Conservation (phyloP, 2,888 invertebrate genomes). For the Vannuccia rotundouncinata region DNA sequence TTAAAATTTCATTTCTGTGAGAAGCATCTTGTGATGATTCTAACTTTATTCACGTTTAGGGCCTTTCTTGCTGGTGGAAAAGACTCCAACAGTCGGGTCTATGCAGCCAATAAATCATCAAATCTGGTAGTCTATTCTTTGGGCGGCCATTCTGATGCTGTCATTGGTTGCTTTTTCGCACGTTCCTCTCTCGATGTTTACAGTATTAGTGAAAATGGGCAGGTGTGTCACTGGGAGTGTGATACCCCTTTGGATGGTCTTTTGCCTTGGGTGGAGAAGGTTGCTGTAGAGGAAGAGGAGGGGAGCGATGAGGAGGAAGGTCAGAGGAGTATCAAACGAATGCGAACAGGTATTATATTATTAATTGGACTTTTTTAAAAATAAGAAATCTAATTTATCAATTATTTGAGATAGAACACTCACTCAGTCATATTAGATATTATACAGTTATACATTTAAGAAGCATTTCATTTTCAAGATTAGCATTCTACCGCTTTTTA, state of each 20-base stretch:
- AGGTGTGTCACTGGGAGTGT: constrained; percentile 75
- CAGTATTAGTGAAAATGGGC: constrained; percentile 65
- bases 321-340: constrained; percentile 40
- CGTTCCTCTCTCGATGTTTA: constrained; percentile 71
- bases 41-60: constrained; percentile 48
- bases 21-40: not conserved
- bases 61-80: constrained; percentile 80
- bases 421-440: too few species aligned
- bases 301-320: constrained; percentile 43
- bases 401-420: too few species aligned
- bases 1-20: not conserved
- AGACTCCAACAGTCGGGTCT: constrained; percentile 77
- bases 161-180: constrained; percentile 82
- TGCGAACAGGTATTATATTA: constrained; percentile 39
- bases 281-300: constrained; percentile 52
- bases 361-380: not conserved
- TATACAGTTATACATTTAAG: too few species aligned
- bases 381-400: too few species aligned
- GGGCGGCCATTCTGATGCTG: constrained; percentile 74
- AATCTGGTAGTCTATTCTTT: constrained; percentile 72
- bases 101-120: constrained; percentile 67
- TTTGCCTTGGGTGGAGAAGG: constrained; percentile 54
- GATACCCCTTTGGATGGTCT: constrained; percentile 68
- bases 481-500: too few species aligned
- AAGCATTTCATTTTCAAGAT: too few species aligned